Percentiles rank a stretch among this genome's conserved stretches.
Conservation (phyloP, 2,888 invertebrate species). For the Argyra leucocephala region DNA sequence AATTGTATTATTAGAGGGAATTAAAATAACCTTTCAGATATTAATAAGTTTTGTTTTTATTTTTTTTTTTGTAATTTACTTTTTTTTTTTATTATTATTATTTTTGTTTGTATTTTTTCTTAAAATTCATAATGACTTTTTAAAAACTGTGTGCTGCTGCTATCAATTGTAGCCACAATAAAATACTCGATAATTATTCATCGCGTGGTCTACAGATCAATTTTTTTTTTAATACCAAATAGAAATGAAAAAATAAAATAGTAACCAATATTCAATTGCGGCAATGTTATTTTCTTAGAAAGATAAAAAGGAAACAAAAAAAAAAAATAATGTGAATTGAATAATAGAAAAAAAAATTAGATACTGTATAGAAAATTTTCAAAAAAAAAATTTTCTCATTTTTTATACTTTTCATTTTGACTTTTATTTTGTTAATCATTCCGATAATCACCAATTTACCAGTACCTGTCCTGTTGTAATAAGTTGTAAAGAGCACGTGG, state of each 20-base stretch:
- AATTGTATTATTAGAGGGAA: neutral
- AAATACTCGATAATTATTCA: neutral
- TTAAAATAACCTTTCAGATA: neutral
- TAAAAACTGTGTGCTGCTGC: neutral
- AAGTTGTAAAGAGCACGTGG: slow-evolving; percentile 7
- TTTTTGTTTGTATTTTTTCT: too few relatives aligned
- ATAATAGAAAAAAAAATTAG: neutral
- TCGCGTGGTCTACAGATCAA: slow-evolving; percentile 5
- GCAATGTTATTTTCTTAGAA: neutral
- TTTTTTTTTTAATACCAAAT: neutral
- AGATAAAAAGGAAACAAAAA: neutral
- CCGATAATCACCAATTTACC: neutral
- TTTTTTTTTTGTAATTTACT: too few relatives aligned
- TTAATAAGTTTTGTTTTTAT: neutral
- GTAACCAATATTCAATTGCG: neutral
- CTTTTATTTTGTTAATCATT: neutral
- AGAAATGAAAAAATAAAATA: neutral
- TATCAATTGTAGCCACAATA: neutral
- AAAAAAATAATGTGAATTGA: neutral
- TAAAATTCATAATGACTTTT: neutral
- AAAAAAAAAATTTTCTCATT: neutral
- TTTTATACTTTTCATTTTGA: neutral
- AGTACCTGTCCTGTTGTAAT: slow-evolving; percentile 1
- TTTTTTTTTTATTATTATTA: too few relatives aligned
- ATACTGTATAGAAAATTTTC: neutral